These are phyloP conservation scores for Carcina quercana DNA, from an alignment of 2,888 invertebrate genomes.

Conservation along the genomic window DNA sequence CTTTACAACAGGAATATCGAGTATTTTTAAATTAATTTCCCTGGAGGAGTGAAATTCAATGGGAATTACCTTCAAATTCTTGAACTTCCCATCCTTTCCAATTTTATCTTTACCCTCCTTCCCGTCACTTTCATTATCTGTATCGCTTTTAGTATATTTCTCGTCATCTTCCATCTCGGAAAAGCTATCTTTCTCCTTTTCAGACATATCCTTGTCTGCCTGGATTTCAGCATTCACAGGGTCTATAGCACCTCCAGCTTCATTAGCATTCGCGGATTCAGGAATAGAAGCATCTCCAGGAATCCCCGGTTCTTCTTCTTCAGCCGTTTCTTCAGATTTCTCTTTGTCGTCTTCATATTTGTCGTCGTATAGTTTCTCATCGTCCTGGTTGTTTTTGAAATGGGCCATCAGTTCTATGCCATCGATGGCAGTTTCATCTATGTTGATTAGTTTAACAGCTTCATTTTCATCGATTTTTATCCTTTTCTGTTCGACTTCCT, in stretches of 20 bases:
- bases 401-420: slow-evolving; percentile 67
- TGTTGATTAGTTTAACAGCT: slow-evolving; percentile 41
- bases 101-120: slow-evolving; percentile 40
- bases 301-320: no score
- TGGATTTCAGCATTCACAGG: slow-evolving; percentile 16
- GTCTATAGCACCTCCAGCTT: slow-evolving; percentile 25
- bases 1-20: no score
- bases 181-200: slow-evolving; percentile 61
- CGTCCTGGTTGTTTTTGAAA: slow-evolving; percentile 49
- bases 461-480: slow-evolving; percentile 47
- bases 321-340: slow-evolving; percentile 42
- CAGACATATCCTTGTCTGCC: slow-evolving; percentile 40
- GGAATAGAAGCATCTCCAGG: no score
- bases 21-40: no score
- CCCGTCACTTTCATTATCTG: slow-evolving; percentile 66
- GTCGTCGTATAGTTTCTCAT: slow-evolving; percentile 54
- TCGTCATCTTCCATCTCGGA: slow-evolving; percentile 70
- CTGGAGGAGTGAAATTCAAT: no score
- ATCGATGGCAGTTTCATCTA: slow-evolving; percentile 67
- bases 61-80: slow-evolving; percentile 55
- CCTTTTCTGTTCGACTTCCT: slow-evolving; percentile 54
- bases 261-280: no score
- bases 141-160: slow-evolving; percentile 61
- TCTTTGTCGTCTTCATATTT: slow-evolving; percentile 64
- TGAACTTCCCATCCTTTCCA: slow-evolving; percentile 47